A percentile compares a stretch with the other conserved stretches of the same genome.
Evolutionary conservation across 1,140 invertebrate genomes (phyloP).

Genomic region (Megalopta genalis): DNA sequence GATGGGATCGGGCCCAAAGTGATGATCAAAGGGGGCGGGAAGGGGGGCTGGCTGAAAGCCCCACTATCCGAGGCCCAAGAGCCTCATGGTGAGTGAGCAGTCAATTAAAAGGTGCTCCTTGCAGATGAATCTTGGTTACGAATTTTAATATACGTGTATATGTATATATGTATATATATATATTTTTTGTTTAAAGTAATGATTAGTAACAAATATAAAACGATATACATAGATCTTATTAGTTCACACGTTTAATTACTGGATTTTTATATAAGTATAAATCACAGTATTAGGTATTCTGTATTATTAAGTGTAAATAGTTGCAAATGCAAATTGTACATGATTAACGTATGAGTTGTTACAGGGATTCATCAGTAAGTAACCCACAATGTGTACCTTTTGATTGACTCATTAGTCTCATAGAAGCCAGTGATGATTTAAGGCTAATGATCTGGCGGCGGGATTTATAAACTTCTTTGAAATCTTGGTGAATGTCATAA

Average conservation of each 20-base stretch:
- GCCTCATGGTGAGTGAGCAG: conserved; percentile 82
- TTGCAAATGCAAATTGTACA: background rate
- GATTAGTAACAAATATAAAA: no score
- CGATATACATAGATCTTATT: background rate
- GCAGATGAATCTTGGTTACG: conserved; percentile 61
- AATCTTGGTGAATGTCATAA: conserved; percentile 78
- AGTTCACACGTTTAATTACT: background rate
- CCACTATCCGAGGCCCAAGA: conserved; percentile 79
- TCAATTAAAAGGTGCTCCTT: conserved; percentile 69
- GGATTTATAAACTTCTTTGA: conserved; percentile 78
- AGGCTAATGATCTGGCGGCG: conserved; percentile 74
- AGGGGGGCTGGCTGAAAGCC: conserved; percentile 79
- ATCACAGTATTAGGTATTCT: background rate
- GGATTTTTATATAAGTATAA: background rate
- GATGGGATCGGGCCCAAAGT: conserved; percentile 78
- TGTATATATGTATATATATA: background rate
- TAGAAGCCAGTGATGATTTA: conserved; percentile 77
- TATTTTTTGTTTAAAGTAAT: no score
- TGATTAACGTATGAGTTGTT: background rate
- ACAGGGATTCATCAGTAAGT: conserved; percentile 60
- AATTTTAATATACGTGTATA: background rate
- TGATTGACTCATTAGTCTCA: conserved; percentile 57
- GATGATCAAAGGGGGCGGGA: conserved; percentile 80
- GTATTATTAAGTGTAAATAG: no score
- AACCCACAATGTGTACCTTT: conserved; percentile 46